These are phyloP conservation scores for Esox masquinongy DNA, from an alignment of 2,797 vertebrate species.

Conservation along the genomic window DNA sequence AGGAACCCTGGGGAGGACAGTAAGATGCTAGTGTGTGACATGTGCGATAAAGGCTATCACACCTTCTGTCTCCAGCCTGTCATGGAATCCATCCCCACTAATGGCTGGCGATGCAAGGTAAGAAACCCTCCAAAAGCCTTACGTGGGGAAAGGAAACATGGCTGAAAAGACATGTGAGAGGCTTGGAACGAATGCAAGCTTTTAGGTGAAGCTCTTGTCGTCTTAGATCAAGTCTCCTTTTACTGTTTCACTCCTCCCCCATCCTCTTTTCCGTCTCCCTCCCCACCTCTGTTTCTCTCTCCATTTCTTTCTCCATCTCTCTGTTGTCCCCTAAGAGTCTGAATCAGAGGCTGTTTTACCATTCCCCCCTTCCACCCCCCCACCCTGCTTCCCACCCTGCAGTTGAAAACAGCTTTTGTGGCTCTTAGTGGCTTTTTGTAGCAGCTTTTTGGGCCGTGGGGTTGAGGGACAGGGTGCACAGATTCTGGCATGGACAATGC, in stretches of 20 bases:
- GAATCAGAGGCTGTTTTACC: not conserved
- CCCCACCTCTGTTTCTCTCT: not conserved
- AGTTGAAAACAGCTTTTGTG: constrained; percentile 26
- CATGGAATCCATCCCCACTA: constrained; percentile 85
- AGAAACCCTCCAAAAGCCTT: constrained; percentile 23
- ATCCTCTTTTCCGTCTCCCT: not conserved
- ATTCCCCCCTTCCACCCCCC: not conserved
- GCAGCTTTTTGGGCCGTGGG: constrained; percentile 10
- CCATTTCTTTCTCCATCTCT: not conserved
- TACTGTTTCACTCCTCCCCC: not conserved
- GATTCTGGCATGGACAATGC: not conserved
- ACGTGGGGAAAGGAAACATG: not conserved
- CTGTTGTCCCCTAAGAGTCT: not conserved
- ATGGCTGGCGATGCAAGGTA: constrained; percentile 90
- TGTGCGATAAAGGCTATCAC: constrained; percentile 89
- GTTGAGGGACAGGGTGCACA: not conserved
- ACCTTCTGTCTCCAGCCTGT: constrained; percentile 87
- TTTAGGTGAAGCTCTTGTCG: not conserved
- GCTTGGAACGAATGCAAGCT: not conserved
- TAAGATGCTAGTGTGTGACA: constrained; percentile 89
- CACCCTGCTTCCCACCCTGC: not conserved
- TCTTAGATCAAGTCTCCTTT: not conserved
- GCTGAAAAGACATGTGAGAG: not conserved
- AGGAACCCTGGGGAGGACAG: constrained; percentile 88
- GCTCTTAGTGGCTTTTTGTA: constrained; percentile 31